Evolutionary conservation across 1,140 invertebrate species (phyloP).

Genomic region (Druon quercuslanigerum): DNA sequence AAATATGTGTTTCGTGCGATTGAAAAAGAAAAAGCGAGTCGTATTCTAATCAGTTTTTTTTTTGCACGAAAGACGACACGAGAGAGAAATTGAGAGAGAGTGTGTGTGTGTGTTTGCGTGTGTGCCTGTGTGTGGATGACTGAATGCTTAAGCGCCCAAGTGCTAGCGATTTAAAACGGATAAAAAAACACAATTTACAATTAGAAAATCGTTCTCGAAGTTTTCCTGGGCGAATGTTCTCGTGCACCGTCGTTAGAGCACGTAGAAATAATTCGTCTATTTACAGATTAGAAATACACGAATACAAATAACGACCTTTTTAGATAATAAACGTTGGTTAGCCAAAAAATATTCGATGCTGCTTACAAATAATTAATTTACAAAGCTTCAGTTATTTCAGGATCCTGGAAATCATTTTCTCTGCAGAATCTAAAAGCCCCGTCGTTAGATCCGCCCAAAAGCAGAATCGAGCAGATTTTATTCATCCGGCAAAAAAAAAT

Average conservation of each 20-base stretch:
- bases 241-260: constrained; percentile 20
- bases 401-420: no score
- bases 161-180: constrained; percentile 3
- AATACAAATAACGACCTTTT: not conserved
- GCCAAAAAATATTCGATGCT: constrained; percentile 13
- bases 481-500: no score
- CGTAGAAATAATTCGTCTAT: constrained; percentile 11
- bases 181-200: constrained; percentile 6
- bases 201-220: constrained; percentile 22
- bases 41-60: constrained; percentile 10
- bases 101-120: not conserved
- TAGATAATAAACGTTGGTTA: constrained; percentile 22
- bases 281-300: not conserved
- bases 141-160: not conserved
- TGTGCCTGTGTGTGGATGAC: not conserved
- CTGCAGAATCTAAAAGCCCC: no score
- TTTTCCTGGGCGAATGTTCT: not conserved
- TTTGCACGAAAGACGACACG: constrained; percentile 4
- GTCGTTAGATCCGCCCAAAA: no score
- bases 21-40: not conserved
- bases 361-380: no score
- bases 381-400: no score
- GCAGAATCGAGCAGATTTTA: no score
- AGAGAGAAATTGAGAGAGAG: not conserved
- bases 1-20: not conserved